phyloP scores from a whole-genome alignment of 1,140 invertebrate genomes.

The Rhyzopertha dominica region DNA sequence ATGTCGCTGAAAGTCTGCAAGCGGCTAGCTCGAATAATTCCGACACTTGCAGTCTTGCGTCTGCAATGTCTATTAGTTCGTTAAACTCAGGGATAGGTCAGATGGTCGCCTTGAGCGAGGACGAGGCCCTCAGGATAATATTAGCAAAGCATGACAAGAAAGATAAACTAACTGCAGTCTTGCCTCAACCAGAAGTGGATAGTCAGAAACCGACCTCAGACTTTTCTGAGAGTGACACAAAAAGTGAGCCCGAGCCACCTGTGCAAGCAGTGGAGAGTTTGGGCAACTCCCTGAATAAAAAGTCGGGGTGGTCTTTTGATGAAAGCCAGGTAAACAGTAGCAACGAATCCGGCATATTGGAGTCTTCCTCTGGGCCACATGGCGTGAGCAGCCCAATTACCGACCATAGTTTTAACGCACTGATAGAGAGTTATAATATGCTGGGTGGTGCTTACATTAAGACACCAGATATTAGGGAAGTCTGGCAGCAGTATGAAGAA shows the following conservation, averaged over 20 bases:
- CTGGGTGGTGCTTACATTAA: slow-evolving; percentile 48
- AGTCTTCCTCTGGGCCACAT: no score
- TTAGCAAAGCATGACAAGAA: slow-evolving; percentile 44
- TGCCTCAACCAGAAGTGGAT: slow-evolving; percentile 15
- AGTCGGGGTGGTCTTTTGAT: slow-evolving; percentile 65
- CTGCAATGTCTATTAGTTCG: slow-evolving; percentile 36
- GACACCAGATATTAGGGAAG: slow-evolving; percentile 58
- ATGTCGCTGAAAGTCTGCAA: slow-evolving; percentile 38
- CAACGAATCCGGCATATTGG: slow-evolving; percentile 7
- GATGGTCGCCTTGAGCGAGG: slow-evolving; percentile 52
- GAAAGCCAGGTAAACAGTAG: slow-evolving; percentile 41
- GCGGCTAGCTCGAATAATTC: slow-evolving; percentile 30
- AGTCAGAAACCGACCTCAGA: slow-evolving; percentile 14
- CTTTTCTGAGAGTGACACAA: slow-evolving; percentile 20
- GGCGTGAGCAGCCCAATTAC: slow-evolving; percentile 9
- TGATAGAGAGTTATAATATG: slow-evolving; percentile 53
- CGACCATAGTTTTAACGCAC: slow-evolving; percentile 48
- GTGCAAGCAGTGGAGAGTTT: slow-evolving; percentile 26
- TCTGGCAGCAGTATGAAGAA: slow-evolving; percentile 44
- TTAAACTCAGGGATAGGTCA: slow-evolving; percentile 49
- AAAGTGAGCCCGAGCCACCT: no score
- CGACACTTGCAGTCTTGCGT: slow-evolving; percentile 37
- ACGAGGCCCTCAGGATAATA: slow-evolving; percentile 63
- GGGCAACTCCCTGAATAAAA: slow-evolving; percentile 63
- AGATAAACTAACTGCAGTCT: slow-evolving; percentile 4